Conservation (phyloP, 2,797 vertebrate species). For the Bradypodion ventrale region DNA sequence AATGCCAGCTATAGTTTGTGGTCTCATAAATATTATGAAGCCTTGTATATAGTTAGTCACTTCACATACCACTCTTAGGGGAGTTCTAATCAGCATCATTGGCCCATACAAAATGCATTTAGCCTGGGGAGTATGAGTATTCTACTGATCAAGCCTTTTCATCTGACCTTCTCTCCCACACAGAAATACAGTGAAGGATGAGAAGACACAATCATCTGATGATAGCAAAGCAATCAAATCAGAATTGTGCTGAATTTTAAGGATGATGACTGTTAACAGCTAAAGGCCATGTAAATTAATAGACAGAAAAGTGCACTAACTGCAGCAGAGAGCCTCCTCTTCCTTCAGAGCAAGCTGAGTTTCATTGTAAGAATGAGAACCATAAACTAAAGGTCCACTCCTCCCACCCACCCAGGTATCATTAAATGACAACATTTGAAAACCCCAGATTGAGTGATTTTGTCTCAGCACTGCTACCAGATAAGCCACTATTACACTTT, state of each 20-base stretch:
- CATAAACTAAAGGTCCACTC: background rate
- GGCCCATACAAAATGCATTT: conserved; percentile 45
- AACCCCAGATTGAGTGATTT: background rate
- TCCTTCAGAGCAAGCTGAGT: background rate
- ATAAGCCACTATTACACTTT: background rate
- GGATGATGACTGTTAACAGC: conserved; percentile 47
- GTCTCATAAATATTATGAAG: conserved; percentile 46
- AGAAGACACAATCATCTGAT: conserved; percentile 57
- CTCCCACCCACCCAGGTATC: background rate
- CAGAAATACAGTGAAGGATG: conserved; percentile 49
- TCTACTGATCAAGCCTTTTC: conserved; percentile 30
- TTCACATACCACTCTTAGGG: conserved; percentile 44
- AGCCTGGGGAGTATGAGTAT: conserved; percentile 53
- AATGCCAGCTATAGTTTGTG: background rate
- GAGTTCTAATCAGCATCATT: conserved; percentile 58
- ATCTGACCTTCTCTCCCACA: conserved; percentile 36
- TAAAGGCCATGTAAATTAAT: conserved; percentile 53
- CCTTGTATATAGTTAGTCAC: conserved; percentile 45
- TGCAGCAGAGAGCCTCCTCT: background rate
- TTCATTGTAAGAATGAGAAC: background rate
- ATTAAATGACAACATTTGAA: background rate
- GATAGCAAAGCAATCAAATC: conserved; percentile 55
- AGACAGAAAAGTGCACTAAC: conserved; percentile 40
- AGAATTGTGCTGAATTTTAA: conserved; percentile 52
- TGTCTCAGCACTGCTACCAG: background rate